Evolutionary conservation across 2,113 vertebrate genomes (phyloP), one percentile per base, ranked within the genome.

Genomic region (Leptocoma aspasia): DNA sequence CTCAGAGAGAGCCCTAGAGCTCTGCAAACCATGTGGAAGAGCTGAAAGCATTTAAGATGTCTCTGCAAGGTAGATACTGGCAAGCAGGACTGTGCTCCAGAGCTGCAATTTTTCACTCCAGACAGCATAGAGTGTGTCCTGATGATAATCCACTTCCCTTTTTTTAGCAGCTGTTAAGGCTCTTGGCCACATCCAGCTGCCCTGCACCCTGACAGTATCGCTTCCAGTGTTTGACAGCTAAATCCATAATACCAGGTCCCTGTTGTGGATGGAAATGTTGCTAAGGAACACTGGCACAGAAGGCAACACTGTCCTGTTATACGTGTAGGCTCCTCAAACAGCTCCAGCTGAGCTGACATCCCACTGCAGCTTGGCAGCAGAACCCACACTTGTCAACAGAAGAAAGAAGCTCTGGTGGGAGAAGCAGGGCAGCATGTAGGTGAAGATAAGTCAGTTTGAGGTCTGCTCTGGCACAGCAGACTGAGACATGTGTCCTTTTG

Each of bases 171-270:
- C 97, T 97, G 97, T 89, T 89, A 95, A 94, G 94, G 93, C 80
- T 95, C 97, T 97, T 68, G 64, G 96, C 95, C 97, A 97, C 97
- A 97, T 94, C 95, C 95, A 45, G 93, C 91, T 95, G 96, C 96
- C 97, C 96, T 76, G 37, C 72, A 96, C 96, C 96, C 97, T 97
- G 97, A 60, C 66, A 84, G 70, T 90, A 94, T 97, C 97, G 96
- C 83, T 95, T 95, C 85, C 87, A 94, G 95, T 96, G 97, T 98
- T 96, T 98, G 98, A 98, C 97, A 97, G 84, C 60, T 96, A 97
- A 97, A 97, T 97, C 96, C 95, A 28, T 45, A 90, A 92, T 86
- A 92, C 81, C 79, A 37, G 30, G 85, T 59, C 65, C 80, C 69
- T 60, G 52, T 86, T 94, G 90, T 94, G 94, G 97, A 96, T 94